Percentiles rank a stretch among this genome's conserved stretches.
phyloP scores from a whole-genome alignment of 2,113 vertebrate species.

The Catharus bicknelli region DNA sequence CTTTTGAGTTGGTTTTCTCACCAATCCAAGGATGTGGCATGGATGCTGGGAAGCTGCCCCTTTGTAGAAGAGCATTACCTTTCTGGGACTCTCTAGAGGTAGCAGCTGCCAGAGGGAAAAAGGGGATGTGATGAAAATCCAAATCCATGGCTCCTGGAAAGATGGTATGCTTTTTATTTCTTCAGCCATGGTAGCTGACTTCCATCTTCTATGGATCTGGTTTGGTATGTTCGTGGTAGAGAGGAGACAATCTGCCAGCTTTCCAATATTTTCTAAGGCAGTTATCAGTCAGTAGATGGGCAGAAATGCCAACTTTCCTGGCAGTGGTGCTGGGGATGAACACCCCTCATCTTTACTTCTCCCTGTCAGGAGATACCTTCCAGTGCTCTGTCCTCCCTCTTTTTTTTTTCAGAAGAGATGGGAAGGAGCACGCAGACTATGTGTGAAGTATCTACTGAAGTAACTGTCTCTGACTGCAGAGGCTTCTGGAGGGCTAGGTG shows the following conservation, averaged over 20 bases:
- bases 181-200: not conserved
- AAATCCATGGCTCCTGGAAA: not conserved
- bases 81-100: not conserved
- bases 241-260: not conserved
- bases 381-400: not conserved
- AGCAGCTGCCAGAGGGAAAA: not conserved
- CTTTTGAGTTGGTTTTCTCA: not conserved
- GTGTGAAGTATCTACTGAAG: not conserved
- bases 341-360: not conserved
- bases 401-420: not conserved
- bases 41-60: not conserved
- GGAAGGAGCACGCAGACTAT: not conserved
- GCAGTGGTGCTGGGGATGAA: not conserved
- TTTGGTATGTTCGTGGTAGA: not conserved
- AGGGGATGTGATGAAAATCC: not conserved
- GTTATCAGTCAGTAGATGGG: not conserved
- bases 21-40: not conserved
- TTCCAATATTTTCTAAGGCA: not conserved
- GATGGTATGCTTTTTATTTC: not conserved
- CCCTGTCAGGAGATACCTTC: not conserved
- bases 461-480: not conserved
- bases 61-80: not conserved
- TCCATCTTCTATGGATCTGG: not conserved
- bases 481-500: not conserved
- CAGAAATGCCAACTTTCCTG: not conserved